These are phyloP conservation scores for Erebia ligea DNA, from an alignment of 2,888 invertebrate genomes.

Conservation along the genomic window DNA sequence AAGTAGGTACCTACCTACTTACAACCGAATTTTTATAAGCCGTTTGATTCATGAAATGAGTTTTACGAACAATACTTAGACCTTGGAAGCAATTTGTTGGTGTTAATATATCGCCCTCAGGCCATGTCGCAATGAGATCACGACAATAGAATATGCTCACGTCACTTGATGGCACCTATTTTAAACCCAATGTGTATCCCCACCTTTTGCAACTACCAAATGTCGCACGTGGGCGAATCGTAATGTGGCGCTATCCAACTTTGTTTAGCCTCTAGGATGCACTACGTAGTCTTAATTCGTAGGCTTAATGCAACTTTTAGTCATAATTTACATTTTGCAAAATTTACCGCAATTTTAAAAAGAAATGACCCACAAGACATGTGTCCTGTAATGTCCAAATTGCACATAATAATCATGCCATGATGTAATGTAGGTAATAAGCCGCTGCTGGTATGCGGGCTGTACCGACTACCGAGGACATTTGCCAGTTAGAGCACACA, in stretches of 20 bases:
- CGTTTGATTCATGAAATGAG: background rate
- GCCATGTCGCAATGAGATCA: constrained; percentile 44
- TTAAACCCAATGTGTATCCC: constrained; percentile 44
- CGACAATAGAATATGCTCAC: constrained; percentile 43
- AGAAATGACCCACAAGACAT: no score
- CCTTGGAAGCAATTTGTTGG: constrained; percentile 26
- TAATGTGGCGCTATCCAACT: background rate
- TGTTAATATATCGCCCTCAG: constrained; percentile 17
- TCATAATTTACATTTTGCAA: background rate
- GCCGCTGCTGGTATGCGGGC: background rate
- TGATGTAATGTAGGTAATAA: background rate
- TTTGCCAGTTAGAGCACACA: background rate
- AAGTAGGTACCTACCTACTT: no score
- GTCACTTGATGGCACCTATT: constrained; percentile 51
- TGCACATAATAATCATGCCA: background rate
- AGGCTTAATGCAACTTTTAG: background rate
- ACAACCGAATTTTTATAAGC: no score
- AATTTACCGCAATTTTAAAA: background rate
- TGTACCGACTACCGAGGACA: background rate
- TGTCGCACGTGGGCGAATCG: constrained; percentile 56
- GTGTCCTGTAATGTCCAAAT: no score
- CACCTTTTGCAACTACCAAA: constrained; percentile 38
- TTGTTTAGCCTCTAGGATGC: no score
- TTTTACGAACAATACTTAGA: constrained; percentile 14
- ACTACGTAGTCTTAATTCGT: no score